Percentiles rank a stretch among this genome's conserved stretches.
These are phyloP conservation scores for Gadopsis marmoratus DNA, from an alignment of 2,797 vertebrate species.

Conservation along the genomic window DNA sequence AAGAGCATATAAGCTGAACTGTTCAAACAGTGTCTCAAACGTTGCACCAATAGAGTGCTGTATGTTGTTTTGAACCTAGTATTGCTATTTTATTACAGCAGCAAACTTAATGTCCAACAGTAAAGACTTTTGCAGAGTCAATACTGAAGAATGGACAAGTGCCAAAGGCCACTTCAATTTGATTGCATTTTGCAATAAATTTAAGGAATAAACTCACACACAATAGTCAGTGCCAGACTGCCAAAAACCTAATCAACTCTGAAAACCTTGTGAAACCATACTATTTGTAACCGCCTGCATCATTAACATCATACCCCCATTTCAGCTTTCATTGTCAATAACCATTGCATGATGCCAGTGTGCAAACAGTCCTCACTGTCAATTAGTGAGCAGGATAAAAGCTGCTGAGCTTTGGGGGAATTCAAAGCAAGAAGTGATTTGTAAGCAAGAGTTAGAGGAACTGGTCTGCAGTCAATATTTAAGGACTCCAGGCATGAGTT, in stretches of 20 bases:
- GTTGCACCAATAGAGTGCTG: conserved; percentile 19
- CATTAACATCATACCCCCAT: conserved; percentile 23
- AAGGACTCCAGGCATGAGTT: conserved; percentile 34
- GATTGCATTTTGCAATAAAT: conserved; percentile 30
- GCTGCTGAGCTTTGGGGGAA: conserved; percentile 45
- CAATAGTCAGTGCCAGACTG: neutral
- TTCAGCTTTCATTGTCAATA: conserved; percentile 48
- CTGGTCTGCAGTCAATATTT: conserved; percentile 50
- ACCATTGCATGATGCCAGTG: conserved; percentile 21
- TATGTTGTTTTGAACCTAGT: conserved; percentile 13
- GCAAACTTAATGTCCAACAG: conserved; percentile 12
- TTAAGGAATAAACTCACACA: conserved; percentile 10
- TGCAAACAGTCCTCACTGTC: conserved; percentile 32
- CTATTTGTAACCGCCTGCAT: neutral
- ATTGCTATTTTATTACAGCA: neutral
- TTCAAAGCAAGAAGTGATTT: conserved; percentile 62
- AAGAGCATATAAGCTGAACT: neutral
- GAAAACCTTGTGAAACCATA: conserved; percentile 2
- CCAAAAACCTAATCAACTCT: conserved; percentile 8
- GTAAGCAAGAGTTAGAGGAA: conserved; percentile 54
- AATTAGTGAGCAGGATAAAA: conserved; percentile 59
- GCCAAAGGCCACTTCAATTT: conserved; percentile 16
- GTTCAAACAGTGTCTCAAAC: conserved; percentile 6
- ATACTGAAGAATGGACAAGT: neutral
- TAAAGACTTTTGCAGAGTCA: conserved; percentile 3